These are phyloP conservation scores for Chauna torquata DNA, from an alignment of 2,113 vertebrate genomes.

Conservation along the genomic window DNA sequence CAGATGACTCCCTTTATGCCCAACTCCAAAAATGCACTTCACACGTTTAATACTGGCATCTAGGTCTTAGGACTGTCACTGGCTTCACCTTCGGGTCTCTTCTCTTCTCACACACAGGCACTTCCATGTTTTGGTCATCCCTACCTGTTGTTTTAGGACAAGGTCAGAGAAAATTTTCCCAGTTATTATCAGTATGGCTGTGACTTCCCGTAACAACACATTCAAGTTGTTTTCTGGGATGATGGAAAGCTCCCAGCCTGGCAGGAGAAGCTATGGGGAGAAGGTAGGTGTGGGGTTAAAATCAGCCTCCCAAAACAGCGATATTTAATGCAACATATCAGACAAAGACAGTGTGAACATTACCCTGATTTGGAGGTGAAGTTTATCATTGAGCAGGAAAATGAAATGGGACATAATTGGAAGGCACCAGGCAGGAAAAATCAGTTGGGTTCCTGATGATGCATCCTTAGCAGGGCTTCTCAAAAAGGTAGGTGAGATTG, in stretches of 20 bases:
- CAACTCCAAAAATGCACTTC: neutral
- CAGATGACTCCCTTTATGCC: neutral
- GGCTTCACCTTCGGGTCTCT: neutral
- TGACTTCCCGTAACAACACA: neutral
- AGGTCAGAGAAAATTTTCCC: neutral
- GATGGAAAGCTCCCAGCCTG: neutral
- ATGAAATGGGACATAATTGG: neutral
- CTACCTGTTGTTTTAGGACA: neutral
- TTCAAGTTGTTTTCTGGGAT: neutral
- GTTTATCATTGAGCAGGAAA: neutral
- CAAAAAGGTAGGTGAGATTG: neutral
- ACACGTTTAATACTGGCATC: neutral
- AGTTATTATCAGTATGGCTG: neutral
- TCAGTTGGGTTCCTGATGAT: neutral
- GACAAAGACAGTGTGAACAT: neutral
- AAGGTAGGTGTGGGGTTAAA: neutral
- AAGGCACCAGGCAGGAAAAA: neutral
- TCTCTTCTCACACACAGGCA: neutral
- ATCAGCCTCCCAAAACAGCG: neutral
- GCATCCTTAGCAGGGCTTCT: neutral
- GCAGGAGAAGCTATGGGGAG: neutral
- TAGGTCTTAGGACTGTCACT: neutral
- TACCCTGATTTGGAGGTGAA: neutral
- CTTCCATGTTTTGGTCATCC: neutral
- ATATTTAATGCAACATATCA: neutral